Conservation (phyloP, 37 sponge, comb jelly and placozoan genomes). For the Chondrilla cf. caribensis region DNA sequence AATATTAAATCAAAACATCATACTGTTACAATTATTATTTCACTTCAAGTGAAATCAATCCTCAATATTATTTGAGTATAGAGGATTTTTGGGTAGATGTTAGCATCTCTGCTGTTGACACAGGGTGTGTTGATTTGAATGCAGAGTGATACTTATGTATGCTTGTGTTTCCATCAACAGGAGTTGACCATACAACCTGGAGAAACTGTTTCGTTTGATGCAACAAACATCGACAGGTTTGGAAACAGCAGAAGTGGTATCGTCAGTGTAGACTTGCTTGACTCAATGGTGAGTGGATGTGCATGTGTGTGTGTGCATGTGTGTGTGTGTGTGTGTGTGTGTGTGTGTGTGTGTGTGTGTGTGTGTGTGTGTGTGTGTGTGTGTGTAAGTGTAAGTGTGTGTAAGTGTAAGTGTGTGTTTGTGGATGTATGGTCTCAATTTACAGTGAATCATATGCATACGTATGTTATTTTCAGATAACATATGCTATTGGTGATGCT, state of each 20-base stretch:
- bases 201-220: neutral
- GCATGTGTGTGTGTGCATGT: neutral
- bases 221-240: neutral
- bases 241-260: neutral
- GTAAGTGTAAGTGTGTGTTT: too few relatives aligned
- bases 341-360: neutral
- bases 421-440: neutral
- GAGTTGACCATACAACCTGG: too few relatives aligned
- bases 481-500: neutral
- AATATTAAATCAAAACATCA: too few relatives aligned
- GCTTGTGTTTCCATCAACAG: too few relatives aligned
- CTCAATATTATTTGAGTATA: neutral
- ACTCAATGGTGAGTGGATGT: too few relatives aligned
- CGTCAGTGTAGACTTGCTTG: neutral
- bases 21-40: too few relatives aligned
- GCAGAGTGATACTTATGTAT: too few relatives aligned
- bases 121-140: too few relatives aligned
- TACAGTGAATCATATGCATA: neutral
- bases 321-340: neutral
- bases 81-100: too few relatives aligned
- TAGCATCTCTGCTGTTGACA: too few relatives aligned
- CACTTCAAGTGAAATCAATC: too few relatives aligned
- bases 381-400: neutral
- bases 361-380: neutral
- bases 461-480: neutral